Evolutionary conservation across 2,113 vertebrate genomes (phyloP).

Genomic region (Nothobranchius furzeri): DNA sequence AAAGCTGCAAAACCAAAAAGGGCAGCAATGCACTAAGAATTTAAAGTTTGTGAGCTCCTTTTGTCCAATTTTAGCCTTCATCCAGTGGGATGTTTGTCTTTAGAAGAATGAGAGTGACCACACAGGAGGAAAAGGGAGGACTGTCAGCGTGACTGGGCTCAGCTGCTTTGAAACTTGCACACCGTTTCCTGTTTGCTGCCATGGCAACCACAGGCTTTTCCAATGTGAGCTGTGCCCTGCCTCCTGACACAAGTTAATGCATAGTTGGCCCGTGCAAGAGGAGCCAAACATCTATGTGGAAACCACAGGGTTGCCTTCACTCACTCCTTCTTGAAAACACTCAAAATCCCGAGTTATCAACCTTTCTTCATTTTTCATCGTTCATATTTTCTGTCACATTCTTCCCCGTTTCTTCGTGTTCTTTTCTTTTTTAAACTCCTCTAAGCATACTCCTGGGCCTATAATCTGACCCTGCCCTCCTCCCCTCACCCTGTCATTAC

Average conservation of each 20-base stretch:
- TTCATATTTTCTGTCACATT: slow-evolving; percentile 46
- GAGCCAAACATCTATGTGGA: slow-evolving; percentile 38
- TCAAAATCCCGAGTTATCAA: not conserved
- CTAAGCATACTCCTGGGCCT: slow-evolving; percentile 62
- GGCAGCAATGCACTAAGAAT: slow-evolving; percentile 41
- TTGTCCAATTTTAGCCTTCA: slow-evolving; percentile 63
- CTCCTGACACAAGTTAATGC: slow-evolving; percentile 40
- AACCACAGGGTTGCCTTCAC: slow-evolving; percentile 42
- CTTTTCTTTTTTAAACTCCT: slow-evolving; percentile 67
- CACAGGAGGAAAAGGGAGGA: slow-evolving; percentile 57
- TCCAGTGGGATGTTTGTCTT: slow-evolving; percentile 61
- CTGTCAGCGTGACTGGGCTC: slow-evolving; percentile 55
- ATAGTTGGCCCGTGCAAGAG: slow-evolving; percentile 16
- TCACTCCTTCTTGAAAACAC: slow-evolving; percentile 7
- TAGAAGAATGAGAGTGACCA: slow-evolving; percentile 56
- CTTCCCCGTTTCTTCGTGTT: slow-evolving; percentile 33
- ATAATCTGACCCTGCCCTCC: slow-evolving; percentile 81
- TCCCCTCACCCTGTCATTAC: slow-evolving; percentile 82
- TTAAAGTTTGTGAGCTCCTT: slow-evolving; percentile 42
- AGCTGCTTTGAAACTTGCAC: slow-evolving; percentile 45
- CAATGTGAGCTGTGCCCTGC: slow-evolving; percentile 57
- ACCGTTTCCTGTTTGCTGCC: slow-evolving; percentile 70
- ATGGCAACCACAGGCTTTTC: slow-evolving; percentile 53
- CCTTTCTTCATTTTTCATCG: slow-evolving; percentile 15
- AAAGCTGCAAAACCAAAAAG: slow-evolving; percentile 28